A percentile compares a stretch with the other conserved stretches of the same genome.
Conservation (phyloP, 1,140 invertebrate species). For the Parapsyche elsis region DNA sequence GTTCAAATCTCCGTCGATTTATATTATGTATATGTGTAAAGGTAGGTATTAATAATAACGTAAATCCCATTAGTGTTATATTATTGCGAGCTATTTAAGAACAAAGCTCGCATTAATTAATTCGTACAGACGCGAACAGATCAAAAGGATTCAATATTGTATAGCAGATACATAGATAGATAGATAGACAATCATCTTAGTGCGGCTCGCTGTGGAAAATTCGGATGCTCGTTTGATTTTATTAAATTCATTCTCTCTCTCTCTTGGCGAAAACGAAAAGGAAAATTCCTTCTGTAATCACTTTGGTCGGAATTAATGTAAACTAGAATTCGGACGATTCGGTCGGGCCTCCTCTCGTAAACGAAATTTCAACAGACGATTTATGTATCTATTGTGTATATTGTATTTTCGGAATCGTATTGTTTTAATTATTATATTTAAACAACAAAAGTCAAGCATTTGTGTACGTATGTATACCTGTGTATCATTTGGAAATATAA, state of each 20-base stretch:
- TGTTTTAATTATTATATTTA: too few species aligned
- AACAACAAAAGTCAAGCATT: too few species aligned
- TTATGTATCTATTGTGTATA: too few species aligned
- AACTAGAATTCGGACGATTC: not conserved
- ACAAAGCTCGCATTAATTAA: slow-evolving; percentile 1
- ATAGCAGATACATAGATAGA: too few species aligned
- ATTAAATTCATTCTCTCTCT: not conserved
- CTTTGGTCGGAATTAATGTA: slow-evolving; percentile 4
- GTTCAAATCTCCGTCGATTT: too few species aligned
- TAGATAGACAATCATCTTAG: slow-evolving; percentile 9
- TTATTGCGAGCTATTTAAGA: not conserved
- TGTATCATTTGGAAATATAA: too few species aligned
- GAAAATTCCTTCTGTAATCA: slow-evolving; percentile 8
- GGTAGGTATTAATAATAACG: not conserved
- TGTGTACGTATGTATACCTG: too few species aligned
- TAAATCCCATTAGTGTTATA: slow-evolving; percentile 1
- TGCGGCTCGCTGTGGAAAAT: not conserved
- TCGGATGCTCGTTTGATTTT: not conserved
- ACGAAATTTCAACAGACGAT: too few species aligned
- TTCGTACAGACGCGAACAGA: not conserved
- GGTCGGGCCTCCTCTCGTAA: too few species aligned
- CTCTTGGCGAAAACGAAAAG: not conserved
- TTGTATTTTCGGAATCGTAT: too few species aligned
- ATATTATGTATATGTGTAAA: too few species aligned
- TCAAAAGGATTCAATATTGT: slow-evolving; percentile 2